Percentiles rank a stretch among this genome's conserved stretches.
phyloP scores from a whole-genome alignment of 2,797 vertebrate genomes.

The Trichosurus vulpecula region DNA sequence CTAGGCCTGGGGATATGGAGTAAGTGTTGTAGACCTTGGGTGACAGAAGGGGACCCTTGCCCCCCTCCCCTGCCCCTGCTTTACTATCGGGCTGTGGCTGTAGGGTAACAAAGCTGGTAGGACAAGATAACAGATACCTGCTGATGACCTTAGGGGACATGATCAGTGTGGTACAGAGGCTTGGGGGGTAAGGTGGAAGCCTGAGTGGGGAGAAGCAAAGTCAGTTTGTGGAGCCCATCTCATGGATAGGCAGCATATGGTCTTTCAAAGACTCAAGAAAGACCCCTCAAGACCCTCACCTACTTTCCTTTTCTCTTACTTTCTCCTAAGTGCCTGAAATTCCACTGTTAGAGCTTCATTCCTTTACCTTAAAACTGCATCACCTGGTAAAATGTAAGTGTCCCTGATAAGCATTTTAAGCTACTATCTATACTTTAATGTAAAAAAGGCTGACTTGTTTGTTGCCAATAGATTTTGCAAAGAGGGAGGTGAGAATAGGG shows the following conservation, averaged over 20 bases:
- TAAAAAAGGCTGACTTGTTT: not conserved
- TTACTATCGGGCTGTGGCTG: not conserved
- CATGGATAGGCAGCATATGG: not conserved
- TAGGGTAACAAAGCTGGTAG: not conserved
- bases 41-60: not conserved
- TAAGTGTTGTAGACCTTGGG: not conserved
- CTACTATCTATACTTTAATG: not conserved
- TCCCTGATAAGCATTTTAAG: not conserved
- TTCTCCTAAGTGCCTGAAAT: not conserved
- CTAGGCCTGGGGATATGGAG: not conserved
- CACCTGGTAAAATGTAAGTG: not conserved
- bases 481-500: not conserved
- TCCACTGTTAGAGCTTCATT: not conserved
- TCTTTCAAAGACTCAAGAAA: not conserved
- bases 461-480: not conserved
- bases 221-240: not conserved
- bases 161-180: not conserved
- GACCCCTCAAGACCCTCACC: not conserved
- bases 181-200: not conserved
- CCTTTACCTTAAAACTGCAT: not conserved
- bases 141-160: not conserved
- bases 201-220: not conserved
- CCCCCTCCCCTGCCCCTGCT: not conserved
- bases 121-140: not conserved
- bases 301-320: not conserved